Conservation (phyloP, 2,113 vertebrate species). For the Lanius collurio region DNA sequence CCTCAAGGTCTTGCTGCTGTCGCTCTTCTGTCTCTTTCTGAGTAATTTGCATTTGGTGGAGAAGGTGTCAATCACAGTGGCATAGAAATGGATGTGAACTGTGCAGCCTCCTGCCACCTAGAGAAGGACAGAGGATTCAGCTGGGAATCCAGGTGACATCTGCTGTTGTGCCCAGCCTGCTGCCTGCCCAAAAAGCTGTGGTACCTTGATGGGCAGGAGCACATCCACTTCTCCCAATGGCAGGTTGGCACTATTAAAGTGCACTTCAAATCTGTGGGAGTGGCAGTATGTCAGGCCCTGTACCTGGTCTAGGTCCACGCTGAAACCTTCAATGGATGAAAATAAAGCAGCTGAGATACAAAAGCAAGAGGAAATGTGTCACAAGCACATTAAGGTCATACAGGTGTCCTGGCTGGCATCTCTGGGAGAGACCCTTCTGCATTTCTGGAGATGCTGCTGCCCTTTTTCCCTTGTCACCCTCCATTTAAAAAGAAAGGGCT, state of each 20-base stretch:
- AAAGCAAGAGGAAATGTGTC: fast-evolving
- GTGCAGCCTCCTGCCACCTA: constrained; percentile 82
- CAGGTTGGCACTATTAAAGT: constrained; percentile 71
- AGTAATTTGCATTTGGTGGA: neutral
- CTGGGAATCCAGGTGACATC: neutral
- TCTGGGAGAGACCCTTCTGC: neutral
- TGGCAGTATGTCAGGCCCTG: constrained; percentile 75
- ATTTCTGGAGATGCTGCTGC: neutral
- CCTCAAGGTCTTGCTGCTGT: too few species aligned
- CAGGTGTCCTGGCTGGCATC: neutral
- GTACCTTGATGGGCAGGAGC: constrained; percentile 81
- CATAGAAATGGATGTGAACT: constrained; percentile 74
- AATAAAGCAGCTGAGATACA: neutral
- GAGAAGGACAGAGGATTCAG: neutral
- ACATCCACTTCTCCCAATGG: constrained; percentile 53
- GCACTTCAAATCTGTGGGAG: constrained; percentile 73
- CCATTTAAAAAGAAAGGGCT: neutral
- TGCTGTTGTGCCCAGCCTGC: neutral
- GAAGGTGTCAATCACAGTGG: neutral
- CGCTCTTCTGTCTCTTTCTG: neutral
- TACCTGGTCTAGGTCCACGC: constrained; percentile 71
- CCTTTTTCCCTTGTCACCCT: neutral
- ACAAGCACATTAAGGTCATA: fast-evolving
- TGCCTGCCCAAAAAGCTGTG: neutral
- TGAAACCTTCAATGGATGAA: constrained; percentile 73